Percentiles rank a stretch among this genome's conserved stretches.
Evolutionary conservation across 2,888 invertebrate genomes (phyloP).

Genomic region (Heliconius ismenius): DNA sequence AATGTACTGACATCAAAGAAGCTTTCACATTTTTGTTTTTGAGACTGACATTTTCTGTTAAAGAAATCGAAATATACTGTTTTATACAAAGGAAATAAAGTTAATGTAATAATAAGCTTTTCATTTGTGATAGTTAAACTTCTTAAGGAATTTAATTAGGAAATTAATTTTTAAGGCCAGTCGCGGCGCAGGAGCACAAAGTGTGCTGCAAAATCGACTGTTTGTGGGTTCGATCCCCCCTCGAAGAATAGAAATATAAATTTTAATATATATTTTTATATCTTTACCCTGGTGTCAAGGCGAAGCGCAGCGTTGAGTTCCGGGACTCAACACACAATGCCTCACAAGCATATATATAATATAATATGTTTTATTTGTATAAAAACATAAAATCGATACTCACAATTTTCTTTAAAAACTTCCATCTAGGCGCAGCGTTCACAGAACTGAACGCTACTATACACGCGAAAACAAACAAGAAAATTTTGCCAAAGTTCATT

Average conservation of each 20-base stretch:
- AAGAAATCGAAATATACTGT: not conserved
- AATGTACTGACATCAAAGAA: slow-evolving; percentile 3
- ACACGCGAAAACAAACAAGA: slow-evolving; percentile 50
- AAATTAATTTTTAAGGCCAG: too few relatives aligned
- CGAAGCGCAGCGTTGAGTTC: too few relatives aligned
- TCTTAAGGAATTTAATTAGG: not conserved
- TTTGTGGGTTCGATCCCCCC: too few relatives aligned
- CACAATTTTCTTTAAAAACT: slow-evolving; percentile 52
- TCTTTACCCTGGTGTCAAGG: too few relatives aligned
- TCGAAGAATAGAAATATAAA: too few relatives aligned
- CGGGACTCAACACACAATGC: too few relatives aligned
- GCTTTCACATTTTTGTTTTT: not conserved
- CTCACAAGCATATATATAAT: too few relatives aligned
- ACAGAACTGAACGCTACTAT: slow-evolving; percentile 45
- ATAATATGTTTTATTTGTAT: too few relatives aligned
- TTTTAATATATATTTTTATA: too few relatives aligned
- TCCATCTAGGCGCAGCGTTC: slow-evolving; percentile 50
- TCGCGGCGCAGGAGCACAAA: too few relatives aligned
- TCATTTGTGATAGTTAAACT: not conserved
- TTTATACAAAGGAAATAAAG: not conserved
- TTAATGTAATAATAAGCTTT: not conserved
- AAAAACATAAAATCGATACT: too few relatives aligned
- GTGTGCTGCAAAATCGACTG: too few relatives aligned
- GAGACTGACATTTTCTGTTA: not conserved
- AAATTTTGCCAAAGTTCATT: slow-evolving; percentile 55